Base-by-base conservation (phyloP, 2,113 vertebrate species). In the Pheucticus melanocephalus region DNA sequence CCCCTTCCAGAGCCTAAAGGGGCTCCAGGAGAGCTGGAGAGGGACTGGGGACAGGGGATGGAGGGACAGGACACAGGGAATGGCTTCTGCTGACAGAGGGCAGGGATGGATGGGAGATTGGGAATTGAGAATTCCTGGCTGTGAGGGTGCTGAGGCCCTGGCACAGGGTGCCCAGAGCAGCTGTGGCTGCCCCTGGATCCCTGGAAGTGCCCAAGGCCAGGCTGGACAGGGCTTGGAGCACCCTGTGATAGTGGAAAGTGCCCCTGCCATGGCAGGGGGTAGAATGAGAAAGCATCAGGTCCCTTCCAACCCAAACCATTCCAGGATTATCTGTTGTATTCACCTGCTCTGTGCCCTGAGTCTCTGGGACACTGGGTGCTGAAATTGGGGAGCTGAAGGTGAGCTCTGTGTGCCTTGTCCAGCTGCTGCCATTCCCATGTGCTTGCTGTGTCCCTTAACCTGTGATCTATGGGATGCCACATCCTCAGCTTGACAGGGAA, bases 381-480 rank as follows among this genome's bases (percentile, higher is more conserved):
- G 63, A 47, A 39, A 42, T 0, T 22, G 20, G 16, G 61, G 66
- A 42, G 19, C 15, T 59, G 8, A 35, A 16, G 42, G n/a, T 23
- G 5, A 2, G 33, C 12, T 65, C 15, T 3, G 22, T 57, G 56
- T 18, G 15, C 35, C 1, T 61, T 5, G 1, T 42, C 70, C 16
- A 5, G 7, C 28, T 85, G 59, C 75, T 78, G 47, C 73, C 3
- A 0, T 79, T 33, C 47, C 63, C 14, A 0, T 6, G 7, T 1
- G 2, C 17, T 40, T 39, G 7, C n/a, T 59, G 0, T 33, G 0
- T 45, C 53, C 57, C 17, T 69, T 12, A 16, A 5, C 6, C 27
- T 24, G 1, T 1, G 1, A 4, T 28, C 33, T 59, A 3, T 14
- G 2, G 1, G 11, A n/a, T 11, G 47, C 56, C 1, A 2, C 6